Evolutionary conservation across 2,888 invertebrate species (phyloP).

Genomic region (Liodrosophila aerea): DNA sequence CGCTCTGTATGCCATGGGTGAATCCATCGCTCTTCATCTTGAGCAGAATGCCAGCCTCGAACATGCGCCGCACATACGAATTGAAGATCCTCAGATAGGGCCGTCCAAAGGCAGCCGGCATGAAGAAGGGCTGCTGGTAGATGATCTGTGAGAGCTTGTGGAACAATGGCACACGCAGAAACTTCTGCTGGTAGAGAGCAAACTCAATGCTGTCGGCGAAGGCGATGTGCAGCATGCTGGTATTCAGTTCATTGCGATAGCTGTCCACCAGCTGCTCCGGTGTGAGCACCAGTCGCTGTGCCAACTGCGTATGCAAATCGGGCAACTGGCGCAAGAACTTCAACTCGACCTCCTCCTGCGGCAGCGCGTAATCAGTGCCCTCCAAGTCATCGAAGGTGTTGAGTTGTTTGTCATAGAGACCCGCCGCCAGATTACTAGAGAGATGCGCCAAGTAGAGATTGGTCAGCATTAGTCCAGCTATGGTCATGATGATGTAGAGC

Average conservation of each 20-base stretch:
- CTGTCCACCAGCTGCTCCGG: slow-evolving; percentile 31
- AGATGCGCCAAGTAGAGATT: slow-evolving; percentile 60
- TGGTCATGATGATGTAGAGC: slow-evolving; percentile 40
- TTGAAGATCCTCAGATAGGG: slow-evolving; percentile 64
- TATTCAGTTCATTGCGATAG: slow-evolving; percentile 44
- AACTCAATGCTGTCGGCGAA: slow-evolving; percentile 61
- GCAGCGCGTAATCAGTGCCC: slow-evolving; percentile 39
- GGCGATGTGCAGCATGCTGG: slow-evolving; percentile 48
- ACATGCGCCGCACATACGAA: slow-evolving; percentile 48
- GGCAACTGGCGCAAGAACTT: slow-evolving; percentile 33
- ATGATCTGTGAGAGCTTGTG: slow-evolving; percentile 47
- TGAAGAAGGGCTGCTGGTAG: slow-evolving; percentile 57
- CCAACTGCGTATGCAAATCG: slow-evolving; percentile 48
- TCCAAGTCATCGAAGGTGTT: slow-evolving; percentile 56
- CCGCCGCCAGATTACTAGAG: slow-evolving; percentile 58
- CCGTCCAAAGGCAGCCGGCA: slow-evolving; percentile 57
- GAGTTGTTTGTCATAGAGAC: slow-evolving; percentile 58
- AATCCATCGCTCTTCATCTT: slow-evolving; percentile 59
- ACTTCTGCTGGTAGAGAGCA: slow-evolving; percentile 62
- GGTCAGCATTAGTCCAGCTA: slow-evolving; percentile 57
- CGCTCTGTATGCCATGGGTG: slow-evolving; percentile 57
- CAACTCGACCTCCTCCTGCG: slow-evolving; percentile 37
- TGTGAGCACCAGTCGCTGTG: slow-evolving; percentile 38
- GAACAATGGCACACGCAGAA: slow-evolving; percentile 54
- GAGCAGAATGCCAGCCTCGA: slow-evolving; percentile 57